phyloP scores from a whole-genome alignment of 2,888 invertebrate genomes.

The Corbicula japonica region DNA sequence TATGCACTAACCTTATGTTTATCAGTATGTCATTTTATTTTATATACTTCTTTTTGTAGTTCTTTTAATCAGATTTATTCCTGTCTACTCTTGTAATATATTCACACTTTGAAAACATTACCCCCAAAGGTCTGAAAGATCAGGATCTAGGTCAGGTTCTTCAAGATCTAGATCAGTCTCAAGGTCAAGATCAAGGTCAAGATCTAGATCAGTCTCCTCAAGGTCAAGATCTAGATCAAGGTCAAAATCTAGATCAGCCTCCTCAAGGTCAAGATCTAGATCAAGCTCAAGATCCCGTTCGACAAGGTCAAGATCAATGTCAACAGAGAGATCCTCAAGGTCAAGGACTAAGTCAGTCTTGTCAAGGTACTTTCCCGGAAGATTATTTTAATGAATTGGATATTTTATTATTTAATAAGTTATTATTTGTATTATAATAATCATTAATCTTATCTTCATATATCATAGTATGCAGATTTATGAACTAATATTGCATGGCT shows the following conservation, averaged over 20 bases:
- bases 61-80: neutral
- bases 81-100: neutral
- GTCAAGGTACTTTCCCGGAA: too few species aligned
- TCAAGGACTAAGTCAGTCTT: conserved; percentile 60
- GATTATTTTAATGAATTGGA: too few species aligned
- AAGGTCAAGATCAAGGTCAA: conserved; percentile 54
- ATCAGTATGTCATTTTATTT: too few species aligned
- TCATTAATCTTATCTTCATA: too few species aligned
- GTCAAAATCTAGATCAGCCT: conserved; percentile 40
- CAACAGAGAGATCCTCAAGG: conserved; percentile 59
- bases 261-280: conserved; percentile 60
- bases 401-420: too few species aligned
- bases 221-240: conserved; percentile 39
- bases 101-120: neutral
- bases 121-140: conserved; percentile 12
- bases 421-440: too few species aligned
- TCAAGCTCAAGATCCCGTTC: conserved; percentile 59
- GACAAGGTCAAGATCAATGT: conserved; percentile 44
- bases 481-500: too few species aligned
- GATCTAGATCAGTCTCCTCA: conserved; percentile 22
- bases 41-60: neutral
- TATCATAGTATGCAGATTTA: too few species aligned
- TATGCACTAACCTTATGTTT: too few species aligned
- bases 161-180: conserved; percentile 31
- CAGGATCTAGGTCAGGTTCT: conserved; percentile 46